phyloP scores from a whole-genome alignment of 2,888 invertebrate species.

The Cheilosia vulpina region DNA sequence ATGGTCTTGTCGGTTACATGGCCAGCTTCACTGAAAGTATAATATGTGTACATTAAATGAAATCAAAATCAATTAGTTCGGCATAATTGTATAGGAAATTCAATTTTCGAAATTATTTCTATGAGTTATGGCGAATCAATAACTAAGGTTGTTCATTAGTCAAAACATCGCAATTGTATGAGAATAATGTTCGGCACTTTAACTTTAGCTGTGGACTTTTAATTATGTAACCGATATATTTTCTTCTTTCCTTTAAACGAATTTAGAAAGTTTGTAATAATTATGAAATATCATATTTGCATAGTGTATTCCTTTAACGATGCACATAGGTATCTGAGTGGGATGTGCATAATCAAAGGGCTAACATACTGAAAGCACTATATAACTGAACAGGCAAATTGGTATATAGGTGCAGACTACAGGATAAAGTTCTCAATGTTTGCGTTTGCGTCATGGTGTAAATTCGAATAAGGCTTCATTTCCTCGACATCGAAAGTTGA shows the following conservation, averaged over 20 bases:
- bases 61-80: constrained; percentile 51
- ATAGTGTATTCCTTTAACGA: not conserved
- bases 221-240: constrained; percentile 28
- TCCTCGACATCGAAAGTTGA: too few relatives aligned
- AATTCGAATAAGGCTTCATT: too few relatives aligned
- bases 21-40: constrained; percentile 8
- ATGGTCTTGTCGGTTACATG: constrained; percentile 7
- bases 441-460: too few relatives aligned
- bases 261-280: constrained; percentile 30
- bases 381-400: too few relatives aligned
- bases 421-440: too few relatives aligned
- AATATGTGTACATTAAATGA: constrained; percentile 21
- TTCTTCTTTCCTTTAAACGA: not conserved
- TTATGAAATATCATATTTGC: constrained; percentile 10
- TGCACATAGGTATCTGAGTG: not conserved
- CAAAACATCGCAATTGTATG: constrained; percentile 1
- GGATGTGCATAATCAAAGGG: too few relatives aligned
- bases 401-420: too few relatives aligned
- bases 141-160: constrained; percentile 26
- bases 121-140: constrained; percentile 42
- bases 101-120: constrained; percentile 31
- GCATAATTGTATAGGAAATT: constrained; percentile 18
- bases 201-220: not conserved
- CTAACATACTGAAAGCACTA: too few relatives aligned
- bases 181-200: not conserved